Percentiles rank a stretch among this genome's conserved stretches.
Conservation (phyloP, 2,888 invertebrate species). For the Hypselothyrea guttata region DNA sequence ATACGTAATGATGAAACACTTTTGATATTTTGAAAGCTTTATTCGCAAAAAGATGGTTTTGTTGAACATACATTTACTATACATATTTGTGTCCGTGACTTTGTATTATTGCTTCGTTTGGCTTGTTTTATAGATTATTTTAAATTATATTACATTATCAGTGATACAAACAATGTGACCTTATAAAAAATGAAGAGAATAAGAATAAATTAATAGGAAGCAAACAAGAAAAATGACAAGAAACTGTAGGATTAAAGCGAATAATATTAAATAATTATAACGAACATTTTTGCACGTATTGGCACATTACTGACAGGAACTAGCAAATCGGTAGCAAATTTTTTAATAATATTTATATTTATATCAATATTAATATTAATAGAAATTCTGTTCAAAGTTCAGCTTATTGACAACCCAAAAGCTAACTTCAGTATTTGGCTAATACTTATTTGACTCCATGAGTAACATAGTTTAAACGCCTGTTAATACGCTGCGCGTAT, state of each 20-base stretch:
- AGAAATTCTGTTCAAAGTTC: constrained; percentile 26
- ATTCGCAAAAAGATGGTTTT: constrained; percentile 43
- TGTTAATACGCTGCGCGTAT: constrained; percentile 20
- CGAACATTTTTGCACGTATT: constrained; percentile 66
- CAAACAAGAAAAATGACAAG: constrained; percentile 34
- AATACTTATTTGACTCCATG: not conserved
- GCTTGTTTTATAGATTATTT: constrained; percentile 40
- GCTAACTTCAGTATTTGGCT: not conserved
- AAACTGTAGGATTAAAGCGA: constrained; percentile 32
- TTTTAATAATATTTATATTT: constrained; percentile 36
- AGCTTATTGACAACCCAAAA: constrained; percentile 24
- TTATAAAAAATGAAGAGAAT: constrained; percentile 63
- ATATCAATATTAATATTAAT: constrained; percentile 15
- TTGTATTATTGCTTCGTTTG: constrained; percentile 7
- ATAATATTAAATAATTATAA: constrained; percentile 36
- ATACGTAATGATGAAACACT: constrained; percentile 4
- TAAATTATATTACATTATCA: constrained; percentile 71
- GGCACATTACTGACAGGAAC: constrained; percentile 51
- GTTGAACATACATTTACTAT: constrained; percentile 4
- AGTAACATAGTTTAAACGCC: not conserved
- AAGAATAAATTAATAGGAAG: constrained; percentile 49
- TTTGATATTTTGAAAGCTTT: constrained; percentile 55
- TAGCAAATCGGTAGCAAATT: constrained; percentile 63
- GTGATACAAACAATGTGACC: constrained; percentile 83
- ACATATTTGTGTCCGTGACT: constrained; percentile 29